Conservation (phyloP, 2,888 invertebrate genomes). For the Drosophila fulvimacula region DNA sequence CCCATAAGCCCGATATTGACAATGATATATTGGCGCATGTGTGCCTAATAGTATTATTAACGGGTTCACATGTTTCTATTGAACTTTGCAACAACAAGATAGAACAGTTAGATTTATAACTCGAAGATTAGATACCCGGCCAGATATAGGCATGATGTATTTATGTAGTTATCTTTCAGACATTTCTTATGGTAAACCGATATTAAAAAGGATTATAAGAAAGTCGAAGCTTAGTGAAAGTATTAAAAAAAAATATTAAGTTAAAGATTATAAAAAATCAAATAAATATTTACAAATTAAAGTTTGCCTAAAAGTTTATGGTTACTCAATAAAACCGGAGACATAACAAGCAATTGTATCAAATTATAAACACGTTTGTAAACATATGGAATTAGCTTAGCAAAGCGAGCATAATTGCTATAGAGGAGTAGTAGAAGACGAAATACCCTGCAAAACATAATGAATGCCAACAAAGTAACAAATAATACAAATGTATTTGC, state of each 20-base stretch:
- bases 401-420: neutral
- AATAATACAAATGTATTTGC: too few species aligned
- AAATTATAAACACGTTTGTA: slow-evolving; percentile 6
- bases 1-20: slow-evolving; percentile 1
- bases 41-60: slow-evolving; percentile 2
- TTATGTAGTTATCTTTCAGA: neutral
- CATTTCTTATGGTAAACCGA: neutral
- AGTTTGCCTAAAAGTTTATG: neutral
- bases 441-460: slow-evolving; percentile 1
- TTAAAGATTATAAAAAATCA: neutral
- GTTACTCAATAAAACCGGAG: neutral
- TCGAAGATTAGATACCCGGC: slow-evolving; percentile 7
- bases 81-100: slow-evolving; percentile 7
- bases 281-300: neutral
- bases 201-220: neutral
- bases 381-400: neutral
- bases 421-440: neutral
- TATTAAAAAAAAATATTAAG: neutral
- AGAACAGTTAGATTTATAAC: neutral
- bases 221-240: neutral
- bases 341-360: neutral
- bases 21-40: neutral
- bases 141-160: neutral
- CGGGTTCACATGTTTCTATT: slow-evolving; percentile 2
- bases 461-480: too few species aligned